Conservation (phyloP, 2,888 invertebrate genomes). For the Cantharis nigra region DNA sequence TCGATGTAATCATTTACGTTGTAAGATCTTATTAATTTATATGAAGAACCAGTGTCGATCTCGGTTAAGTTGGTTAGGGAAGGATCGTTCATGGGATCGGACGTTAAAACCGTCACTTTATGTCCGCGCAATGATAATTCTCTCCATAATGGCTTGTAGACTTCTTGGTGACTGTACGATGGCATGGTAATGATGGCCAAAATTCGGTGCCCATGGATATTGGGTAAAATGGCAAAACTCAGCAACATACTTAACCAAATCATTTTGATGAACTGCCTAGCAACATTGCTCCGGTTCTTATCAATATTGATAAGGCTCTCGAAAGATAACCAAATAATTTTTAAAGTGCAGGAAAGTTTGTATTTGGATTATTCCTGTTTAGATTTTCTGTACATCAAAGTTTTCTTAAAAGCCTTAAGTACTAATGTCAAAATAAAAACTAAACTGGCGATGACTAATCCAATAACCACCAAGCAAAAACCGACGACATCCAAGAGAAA, state of each 20-base stretch:
- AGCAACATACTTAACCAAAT: background rate
- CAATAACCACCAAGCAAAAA: background rate
- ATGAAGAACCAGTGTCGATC: constrained; percentile 50
- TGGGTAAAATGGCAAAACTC: background rate
- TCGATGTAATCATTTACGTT: constrained; percentile 54
- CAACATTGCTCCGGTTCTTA: too few relatives aligned
- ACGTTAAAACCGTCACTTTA: constrained; percentile 55
- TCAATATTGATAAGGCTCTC: too few relatives aligned
- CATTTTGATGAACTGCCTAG: background rate
- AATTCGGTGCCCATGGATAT: constrained; percentile 49
- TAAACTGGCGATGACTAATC: background rate
- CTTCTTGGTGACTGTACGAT: constrained; percentile 58
- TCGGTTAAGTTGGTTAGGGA: constrained; percentile 51
- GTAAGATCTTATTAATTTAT: constrained; percentile 26
- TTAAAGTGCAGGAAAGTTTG: too few relatives aligned
- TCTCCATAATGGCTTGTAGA: constrained; percentile 54
- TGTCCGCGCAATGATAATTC: constrained; percentile 58
- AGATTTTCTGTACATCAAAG: background rate
- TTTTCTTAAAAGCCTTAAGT: background rate
- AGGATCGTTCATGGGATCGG: constrained; percentile 51
- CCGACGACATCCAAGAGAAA: background rate
- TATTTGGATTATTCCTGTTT: background rate
- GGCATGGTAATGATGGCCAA: constrained; percentile 54
- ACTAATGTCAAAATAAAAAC: background rate
- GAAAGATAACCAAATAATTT: too few relatives aligned